These are phyloP conservation scores for Eupsittula cactorum DNA, from an alignment of 2,113 vertebrate genomes.

Conservation along the genomic window DNA sequence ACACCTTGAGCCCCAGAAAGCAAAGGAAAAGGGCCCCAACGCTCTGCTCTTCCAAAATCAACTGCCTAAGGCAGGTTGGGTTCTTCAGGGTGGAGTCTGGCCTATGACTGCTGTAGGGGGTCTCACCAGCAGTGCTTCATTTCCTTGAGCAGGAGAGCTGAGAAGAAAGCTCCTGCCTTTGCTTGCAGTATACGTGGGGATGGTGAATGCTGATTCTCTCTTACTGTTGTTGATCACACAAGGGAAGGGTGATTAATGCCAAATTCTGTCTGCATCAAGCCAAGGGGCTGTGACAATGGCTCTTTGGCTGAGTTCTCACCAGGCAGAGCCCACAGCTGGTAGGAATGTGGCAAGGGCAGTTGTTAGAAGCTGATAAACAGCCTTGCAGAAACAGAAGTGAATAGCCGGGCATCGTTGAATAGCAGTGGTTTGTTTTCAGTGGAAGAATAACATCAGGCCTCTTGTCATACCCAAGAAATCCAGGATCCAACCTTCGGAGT, in stretches of 20 bases:
- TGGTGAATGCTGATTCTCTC: neutral
- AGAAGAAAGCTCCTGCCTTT: neutral
- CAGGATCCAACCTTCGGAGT: neutral
- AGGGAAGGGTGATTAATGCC: neutral
- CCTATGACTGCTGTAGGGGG: neutral
- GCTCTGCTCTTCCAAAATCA: neutral
- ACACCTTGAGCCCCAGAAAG: neutral
- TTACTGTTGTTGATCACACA: neutral
- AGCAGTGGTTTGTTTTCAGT: rapidly evolving
- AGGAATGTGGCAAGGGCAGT: neutral
- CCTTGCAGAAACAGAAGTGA: neutral
- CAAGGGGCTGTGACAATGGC: neutral
- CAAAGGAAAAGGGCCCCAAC: neutral
- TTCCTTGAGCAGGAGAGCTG: neutral
- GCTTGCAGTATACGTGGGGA: neutral
- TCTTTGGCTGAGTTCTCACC: neutral
- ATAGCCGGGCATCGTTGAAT: neutral
- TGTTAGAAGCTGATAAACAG: neutral
- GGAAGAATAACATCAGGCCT: neutral
- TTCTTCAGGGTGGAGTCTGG: neutral
- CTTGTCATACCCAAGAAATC: neutral
- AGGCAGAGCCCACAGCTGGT: neutral
- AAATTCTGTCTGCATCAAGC: neutral
- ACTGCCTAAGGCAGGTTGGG: neutral
- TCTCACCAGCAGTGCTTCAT: neutral